Base-by-base conservation (phyloP, 2,797 vertebrate genomes). In the Sebastes nivosus region DNA sequence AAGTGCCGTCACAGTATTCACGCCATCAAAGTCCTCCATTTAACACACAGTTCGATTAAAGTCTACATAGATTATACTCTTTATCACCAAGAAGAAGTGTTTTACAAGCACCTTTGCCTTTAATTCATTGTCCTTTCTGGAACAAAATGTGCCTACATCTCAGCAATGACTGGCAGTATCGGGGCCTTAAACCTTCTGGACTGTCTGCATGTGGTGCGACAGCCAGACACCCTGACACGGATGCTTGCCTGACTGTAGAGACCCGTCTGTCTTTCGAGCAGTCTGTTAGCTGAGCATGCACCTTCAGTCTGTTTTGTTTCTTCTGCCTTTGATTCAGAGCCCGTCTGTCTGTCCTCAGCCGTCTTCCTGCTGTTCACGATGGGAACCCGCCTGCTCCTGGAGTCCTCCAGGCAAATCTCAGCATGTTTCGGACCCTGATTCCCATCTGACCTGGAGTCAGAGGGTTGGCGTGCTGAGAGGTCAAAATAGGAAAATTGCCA, bases 121-220 rank as follows among this genome's bases (percentile, higher is more conserved):
- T 22, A 29, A 11, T 13, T 36, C 6, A 60, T 16, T 36, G 16
- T 59, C 52, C 5, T 16, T 61, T 57, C 60, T 34, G 25, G 8
- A 22, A 10, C 18, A 20, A 22, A 22, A 8, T 18, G 52, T 6
- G 25, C 25, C 72, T 89, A 89, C 0, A 87, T 67, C 75, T 94
- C 93, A 22, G 89, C 66, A 2, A 94, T 94, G 22, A 69, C 84
- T 0, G 92, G 91, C 0, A 94, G 75, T 0, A 77, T 16, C 0
- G 92, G 85, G 4, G 87, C 79, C 69, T 83, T 90, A 2, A 89
- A 79, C 42, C 84, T 65, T 20, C 65, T 73, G 34, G 57, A 30
- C 25, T 50, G 80, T 65, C 81, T 86, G 60, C 66, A 80, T 0
- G 38, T 14, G 20, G 52, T 8, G 2, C 81, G 72, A 67, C 88